Evolutionary conservation across 2,888 invertebrate genomes (phyloP), one percentile per base, ranked within the genome.

Genomic region (Cryptus armator): DNA sequence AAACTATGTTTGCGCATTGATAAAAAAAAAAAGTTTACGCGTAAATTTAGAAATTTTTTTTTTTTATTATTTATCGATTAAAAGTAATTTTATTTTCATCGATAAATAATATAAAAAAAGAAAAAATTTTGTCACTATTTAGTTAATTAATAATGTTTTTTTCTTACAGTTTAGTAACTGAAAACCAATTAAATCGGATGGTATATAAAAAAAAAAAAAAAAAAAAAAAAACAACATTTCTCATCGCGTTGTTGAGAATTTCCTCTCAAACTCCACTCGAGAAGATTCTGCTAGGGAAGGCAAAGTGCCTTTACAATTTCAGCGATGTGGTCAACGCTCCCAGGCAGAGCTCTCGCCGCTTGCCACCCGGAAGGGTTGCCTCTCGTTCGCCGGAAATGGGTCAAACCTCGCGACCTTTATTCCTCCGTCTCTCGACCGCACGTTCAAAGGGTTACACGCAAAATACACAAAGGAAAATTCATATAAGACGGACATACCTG

Each of bases 401-500:
- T 78, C 78, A 78, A 78, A 29, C 56, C 78, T 37, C 32, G 53
- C 16, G 56, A 67, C 56, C 44, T 29, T 37, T 75, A 37, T 66
- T 14, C 19, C 51, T 43, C 66, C 2, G n/a, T 59, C 43, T 53
- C 19, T 29, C 32, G 62, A 44, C 29, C 9, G 46, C 24, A 29
- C 46, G 32, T 48, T 48, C 10, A 12, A 64, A 16, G 46, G 37
- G 6, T 37, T 37, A 7, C 3, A 1, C 37, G 5, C 37, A 9
- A 37, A 37, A 37, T 9, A 48, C 46, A 68, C 24, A 29, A 6
- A 14, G 0, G 48, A n/a, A 48, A 56, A 51, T 32, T 53, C 3
- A 24, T 1, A 12, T 0, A 14, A 71, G 43, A 56, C 76, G 44
- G 10, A 94, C 95, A 94, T 92, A 97, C 97, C 97, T 97, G 97